These are phyloP conservation scores for Semicossyphus pulcher DNA, from an alignment of 2,113 vertebrate genomes.

Conservation along the genomic window DNA sequence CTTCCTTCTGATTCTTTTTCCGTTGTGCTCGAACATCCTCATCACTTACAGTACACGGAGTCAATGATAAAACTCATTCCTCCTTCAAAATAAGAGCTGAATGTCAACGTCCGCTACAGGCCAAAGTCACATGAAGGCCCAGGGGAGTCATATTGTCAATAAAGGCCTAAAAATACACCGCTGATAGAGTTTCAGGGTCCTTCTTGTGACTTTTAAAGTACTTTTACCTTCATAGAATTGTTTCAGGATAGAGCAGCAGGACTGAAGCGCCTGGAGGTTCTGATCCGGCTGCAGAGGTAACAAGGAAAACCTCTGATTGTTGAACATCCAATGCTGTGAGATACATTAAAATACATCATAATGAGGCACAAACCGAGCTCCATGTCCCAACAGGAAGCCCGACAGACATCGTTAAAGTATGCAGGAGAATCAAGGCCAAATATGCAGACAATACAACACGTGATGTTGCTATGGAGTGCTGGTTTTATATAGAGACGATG, in stretches of 20 bases:
- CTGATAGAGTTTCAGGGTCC: background rate
- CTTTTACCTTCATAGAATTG: slow-evolving; percentile 3
- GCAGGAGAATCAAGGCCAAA: slow-evolving; percentile 28
- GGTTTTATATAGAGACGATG: slow-evolving; percentile 12
- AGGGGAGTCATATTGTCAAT: background rate
- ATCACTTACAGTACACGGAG: slow-evolving; percentile 11
- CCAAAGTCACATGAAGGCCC: slow-evolving; percentile 24
- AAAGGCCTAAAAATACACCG: slow-evolving; percentile 19
- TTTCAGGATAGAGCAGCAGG: background rate
- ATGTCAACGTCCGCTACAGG: slow-evolving; percentile 27
- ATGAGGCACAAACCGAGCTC: slow-evolving; percentile 57
- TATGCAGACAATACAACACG: background rate
- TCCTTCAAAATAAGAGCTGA: slow-evolving; percentile 33
- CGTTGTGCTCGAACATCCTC: background rate
- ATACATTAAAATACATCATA: slow-evolving; percentile 1
- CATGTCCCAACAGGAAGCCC: background rate
- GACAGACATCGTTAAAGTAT: background rate
- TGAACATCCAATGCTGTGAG: slow-evolving; percentile 9
- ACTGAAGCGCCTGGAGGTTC: slow-evolving; percentile 4
- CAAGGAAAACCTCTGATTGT: slow-evolving; percentile 6
- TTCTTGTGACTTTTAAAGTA: slow-evolving; percentile 17
- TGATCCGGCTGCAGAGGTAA: slow-evolving; percentile 1
- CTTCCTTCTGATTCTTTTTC: background rate
- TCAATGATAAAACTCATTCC: slow-evolving; percentile 83
- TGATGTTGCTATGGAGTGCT: slow-evolving; percentile 26